Conservation (phyloP, 2,797 vertebrate genomes). For the Antennarius maculatus region DNA sequence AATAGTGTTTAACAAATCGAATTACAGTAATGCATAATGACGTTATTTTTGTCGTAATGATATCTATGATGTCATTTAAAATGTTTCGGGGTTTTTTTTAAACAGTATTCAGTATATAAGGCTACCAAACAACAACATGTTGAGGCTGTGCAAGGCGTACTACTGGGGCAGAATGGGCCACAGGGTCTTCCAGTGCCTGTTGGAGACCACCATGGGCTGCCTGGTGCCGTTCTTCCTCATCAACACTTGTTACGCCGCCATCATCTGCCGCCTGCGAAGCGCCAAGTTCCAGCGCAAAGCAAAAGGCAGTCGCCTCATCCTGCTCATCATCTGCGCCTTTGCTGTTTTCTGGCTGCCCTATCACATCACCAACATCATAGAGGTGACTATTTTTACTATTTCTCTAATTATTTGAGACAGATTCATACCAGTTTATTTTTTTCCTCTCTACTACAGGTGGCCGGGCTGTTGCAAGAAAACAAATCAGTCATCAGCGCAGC, state of each 20-base stretch:
- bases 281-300: slow-evolving; percentile 80
- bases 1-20: background rate
- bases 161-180: slow-evolving; percentile 63
- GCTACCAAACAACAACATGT: background rate
- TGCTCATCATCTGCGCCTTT: slow-evolving; percentile 84
- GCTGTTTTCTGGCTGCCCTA: slow-evolving; percentile 88
- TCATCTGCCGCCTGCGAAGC: slow-evolving; percentile 78
- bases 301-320: slow-evolving; percentile 84
- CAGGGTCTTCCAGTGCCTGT: slow-evolving; percentile 83
- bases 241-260: slow-evolving; percentile 79
- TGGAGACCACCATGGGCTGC: slow-evolving; percentile 85
- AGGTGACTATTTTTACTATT: slow-evolving; percentile 59
- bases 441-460: slow-evolving; percentile 63
- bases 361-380: slow-evolving; percentile 78
- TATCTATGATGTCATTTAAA: background rate
- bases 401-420: too few relatives aligned
- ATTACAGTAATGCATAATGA: too few relatives aligned
- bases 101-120: slow-evolving; percentile 32
- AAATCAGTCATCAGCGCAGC: accelerated
- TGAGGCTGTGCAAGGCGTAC: slow-evolving; percentile 28
- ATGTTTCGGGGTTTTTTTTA: background rate
- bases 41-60: too few relatives aligned
- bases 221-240: slow-evolving; percentile 86
- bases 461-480: slow-evolving; percentile 42
- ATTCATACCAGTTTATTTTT: too few relatives aligned